Base-by-base conservation (phyloP, 2,113 vertebrate genomes). In the Motacilla tschutschensis region DNA sequence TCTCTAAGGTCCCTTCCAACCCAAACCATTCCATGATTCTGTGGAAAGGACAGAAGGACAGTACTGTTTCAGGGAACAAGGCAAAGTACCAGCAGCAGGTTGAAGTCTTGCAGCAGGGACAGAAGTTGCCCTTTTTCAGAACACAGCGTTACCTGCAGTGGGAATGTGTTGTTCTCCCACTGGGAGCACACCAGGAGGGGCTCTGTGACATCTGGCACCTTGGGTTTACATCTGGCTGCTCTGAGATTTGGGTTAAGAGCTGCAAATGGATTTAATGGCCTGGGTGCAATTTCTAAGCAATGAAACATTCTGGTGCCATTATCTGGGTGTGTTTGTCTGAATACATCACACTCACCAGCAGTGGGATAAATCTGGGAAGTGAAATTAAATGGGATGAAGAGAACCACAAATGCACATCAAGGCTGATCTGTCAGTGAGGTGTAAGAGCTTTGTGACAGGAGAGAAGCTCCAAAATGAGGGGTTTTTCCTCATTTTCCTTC, bases 151-250 rank as follows among this genome's bases (percentile, higher is more conserved):
- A 41, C 18, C 25, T 85, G 67, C n/a, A 51, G 13, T 54, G 65
- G 59, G 38, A 28, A 41, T 46, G 6, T 55, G 64, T 1, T 90
- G 60, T 71, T 63, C n/a, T 55, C 60, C 6, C 54, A 1, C 28
- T 66, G 69, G 48, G 31, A 70, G 3, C 41, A 74, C 89, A 57
- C 44, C 76, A 92, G 87, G 85, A 94, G 69, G 85, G 83, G 87
- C 91, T 89, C 57, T 89, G 60, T 6, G 46, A 50, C 78, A 48
- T 66, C 33, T 41, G 48, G 5, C 18, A 8, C 48, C 47, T 41
- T 12, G 47, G 10, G 63, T 72, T 91, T 41, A 31, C 63, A 38
- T 0, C 7, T 41, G 36, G 16, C 53, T 72, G 14, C 53, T 33
- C 63, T 83, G 75, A 55, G 47, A 20, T 53, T 44, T 36, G 3